Conservation (phyloP, 2,113 vertebrate genomes). For the Excalfactoria chinensis region DNA sequence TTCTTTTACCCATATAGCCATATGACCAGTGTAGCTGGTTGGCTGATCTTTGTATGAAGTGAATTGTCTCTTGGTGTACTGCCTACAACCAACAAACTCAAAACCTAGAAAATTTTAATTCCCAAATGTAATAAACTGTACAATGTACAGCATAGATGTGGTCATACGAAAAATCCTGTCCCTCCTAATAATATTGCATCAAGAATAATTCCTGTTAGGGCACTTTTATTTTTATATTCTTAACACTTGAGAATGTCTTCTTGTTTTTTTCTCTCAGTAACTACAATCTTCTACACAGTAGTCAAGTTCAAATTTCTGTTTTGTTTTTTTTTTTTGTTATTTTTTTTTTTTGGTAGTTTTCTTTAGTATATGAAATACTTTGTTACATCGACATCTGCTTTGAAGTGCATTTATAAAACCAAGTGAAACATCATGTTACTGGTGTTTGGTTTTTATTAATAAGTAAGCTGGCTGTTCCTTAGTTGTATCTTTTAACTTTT, state of each 20-base stretch:
- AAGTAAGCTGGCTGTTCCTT: not conserved
- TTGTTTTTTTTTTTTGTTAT: not conserved
- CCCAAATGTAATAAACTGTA: not conserved
- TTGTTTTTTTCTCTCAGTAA: not conserved
- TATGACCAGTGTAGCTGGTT: not conserved
- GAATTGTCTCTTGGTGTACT: not conserved
- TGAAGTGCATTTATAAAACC: not conserved
- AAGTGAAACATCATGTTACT: not conserved
- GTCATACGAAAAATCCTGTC: not conserved
- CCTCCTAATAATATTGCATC: not conserved
- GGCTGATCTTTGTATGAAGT: not conserved
- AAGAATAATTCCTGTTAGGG: not conserved
- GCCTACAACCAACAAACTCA: not conserved
- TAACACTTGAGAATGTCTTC: not conserved
- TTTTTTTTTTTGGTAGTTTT: not conserved
- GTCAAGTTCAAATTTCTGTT: not conserved
- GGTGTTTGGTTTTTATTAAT: not conserved
- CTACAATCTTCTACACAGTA: not conserved
- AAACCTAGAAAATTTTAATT: not conserved
- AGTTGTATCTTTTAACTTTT: not conserved
- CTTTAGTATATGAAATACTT: not conserved
- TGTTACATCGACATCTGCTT: not conserved
- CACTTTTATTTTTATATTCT: not conserved
- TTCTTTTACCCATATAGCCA: not conserved
- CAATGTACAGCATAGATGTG: rapidly evolving